A percentile compares a stretch with the other conserved stretches of the same genome.
These are phyloP conservation scores for Apogon hyalosoma DNA, from an alignment of 2,797 vertebrate genomes.

Conservation along the genomic window DNA sequence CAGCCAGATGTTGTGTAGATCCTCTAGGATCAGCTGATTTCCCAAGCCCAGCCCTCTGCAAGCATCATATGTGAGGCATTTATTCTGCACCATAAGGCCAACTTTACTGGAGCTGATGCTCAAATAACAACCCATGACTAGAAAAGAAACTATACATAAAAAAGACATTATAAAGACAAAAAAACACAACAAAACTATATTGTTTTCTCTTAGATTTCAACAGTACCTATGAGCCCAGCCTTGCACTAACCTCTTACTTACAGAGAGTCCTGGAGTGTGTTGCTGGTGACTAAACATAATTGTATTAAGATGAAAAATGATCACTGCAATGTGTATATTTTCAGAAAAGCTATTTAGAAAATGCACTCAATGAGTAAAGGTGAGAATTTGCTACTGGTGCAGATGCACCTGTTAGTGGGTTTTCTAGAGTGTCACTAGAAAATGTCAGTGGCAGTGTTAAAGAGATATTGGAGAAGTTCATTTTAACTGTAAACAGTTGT, in stretches of 20 bases:
- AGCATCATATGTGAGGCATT: constrained; percentile 65
- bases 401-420: background rate
- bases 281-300: constrained; percentile 5
- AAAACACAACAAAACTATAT: background rate
- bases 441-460: background rate
- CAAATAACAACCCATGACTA: constrained; percentile 36
- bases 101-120: constrained; percentile 56
- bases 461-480: background rate
- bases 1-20: constrained; percentile 81
- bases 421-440: background rate
- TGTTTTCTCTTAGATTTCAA: constrained; percentile 30
- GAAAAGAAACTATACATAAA: background rate
- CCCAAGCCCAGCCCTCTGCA: constrained; percentile 56
- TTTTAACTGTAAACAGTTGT: background rate
- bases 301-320: background rate
- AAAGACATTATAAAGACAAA: background rate
- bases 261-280: constrained; percentile 10
- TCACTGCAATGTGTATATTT: background rate
- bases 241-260: constrained; percentile 22
- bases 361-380: background rate
- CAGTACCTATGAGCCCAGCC: constrained; percentile 1
- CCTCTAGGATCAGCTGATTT: constrained; percentile 77
- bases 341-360: background rate
- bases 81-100: constrained; percentile 60
- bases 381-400: background rate